Percentiles rank a stretch among this genome's conserved stretches.
Conservation (phyloP, 2,113 vertebrate genomes). For the Ictalurus punctatus region DNA sequence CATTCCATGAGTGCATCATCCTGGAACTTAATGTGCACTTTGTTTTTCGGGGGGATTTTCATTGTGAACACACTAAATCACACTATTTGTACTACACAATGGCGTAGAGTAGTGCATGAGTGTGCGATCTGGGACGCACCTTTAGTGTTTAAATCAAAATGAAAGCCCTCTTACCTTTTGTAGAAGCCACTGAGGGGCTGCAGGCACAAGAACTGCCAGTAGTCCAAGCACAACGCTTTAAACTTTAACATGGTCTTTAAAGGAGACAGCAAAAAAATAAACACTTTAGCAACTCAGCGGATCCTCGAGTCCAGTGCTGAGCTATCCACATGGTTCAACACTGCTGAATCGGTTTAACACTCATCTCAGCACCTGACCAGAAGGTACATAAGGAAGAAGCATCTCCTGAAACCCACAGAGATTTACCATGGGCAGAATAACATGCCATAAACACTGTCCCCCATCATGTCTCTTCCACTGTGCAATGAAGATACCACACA, state of each 20-base stretch:
- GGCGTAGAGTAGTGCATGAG: too few relatives aligned
- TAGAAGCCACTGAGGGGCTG: constrained; percentile 90
- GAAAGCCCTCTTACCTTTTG: constrained; percentile 81
- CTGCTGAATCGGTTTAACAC: background rate
- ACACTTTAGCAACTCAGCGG: constrained; percentile 37
- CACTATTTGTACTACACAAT: too few relatives aligned
- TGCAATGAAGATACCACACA: constrained; percentile 30
- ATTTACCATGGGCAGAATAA: background rate
- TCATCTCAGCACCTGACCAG: constrained; percentile 14
- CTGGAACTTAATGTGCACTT: too few relatives aligned
- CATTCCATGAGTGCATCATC: too few relatives aligned
- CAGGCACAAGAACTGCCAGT: constrained; percentile 94
- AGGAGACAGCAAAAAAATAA: background rate
- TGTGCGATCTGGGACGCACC: too few relatives aligned
- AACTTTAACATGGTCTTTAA: constrained; percentile 87
- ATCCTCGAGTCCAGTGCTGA: constrained; percentile 8
- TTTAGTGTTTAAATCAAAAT: background rate
- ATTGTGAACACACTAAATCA: too few relatives aligned
- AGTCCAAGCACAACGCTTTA: constrained; percentile 96
- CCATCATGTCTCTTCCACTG: constrained; percentile 7
- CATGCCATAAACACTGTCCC: background rate
- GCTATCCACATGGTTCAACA: background rate
- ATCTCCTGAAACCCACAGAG: background rate
- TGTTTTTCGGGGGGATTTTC: too few relatives aligned
- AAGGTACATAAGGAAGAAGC: background rate